Base-by-base conservation (phyloP, 2,797 vertebrate genomes). In the Acropternis orthonyx region DNA sequence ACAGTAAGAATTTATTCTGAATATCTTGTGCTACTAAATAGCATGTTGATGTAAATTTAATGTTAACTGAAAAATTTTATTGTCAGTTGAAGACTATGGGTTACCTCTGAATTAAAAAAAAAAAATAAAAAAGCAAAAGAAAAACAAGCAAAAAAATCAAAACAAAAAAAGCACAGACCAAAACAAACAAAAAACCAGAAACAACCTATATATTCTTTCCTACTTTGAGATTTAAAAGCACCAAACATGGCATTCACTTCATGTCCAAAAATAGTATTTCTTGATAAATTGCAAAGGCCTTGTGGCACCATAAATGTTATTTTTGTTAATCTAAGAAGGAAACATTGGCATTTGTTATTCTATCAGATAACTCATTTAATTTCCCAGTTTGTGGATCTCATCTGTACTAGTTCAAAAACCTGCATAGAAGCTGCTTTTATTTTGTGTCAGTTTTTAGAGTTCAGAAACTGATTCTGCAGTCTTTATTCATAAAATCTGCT, bases 311-410 rank as follows among this genome's bases (percentile, higher is more conserved):
- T 65, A 94, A 93, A 97, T 66, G 81, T 97, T 96, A 96, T 77
- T 97, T 96, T 89, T 97, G 93, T 97, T 97, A 96, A 96, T 97
- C 84, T 96, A 95, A 96, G 94, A 73, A 93, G 95, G 90, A 97
- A 96, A 95, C 82, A 89, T 92, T 94, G 83, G 92, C 95, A 96
- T 89, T 85, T 82, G 73, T 97, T 97, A 96, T 96, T 97, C 94
- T 90, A 95, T 52, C 68, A 96, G 90, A 93, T 84, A 97, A 92
- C 43, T 95, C 90, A 95, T 63, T 88, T 74, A 63, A 72, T 95
- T 90, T 24, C 41, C n/a, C 37, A 73, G 39, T 84, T 84, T 96
- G 46, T 88, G 72, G 96, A 76, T 72, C 61, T 93, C 92, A 88
- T 49, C 62, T 7, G 2, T 63, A 68, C 51, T 77, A 82, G 27